Percentiles rank a stretch among this genome's conserved stretches.
Conservation (phyloP, 1,140 invertebrate species). For the Drosophila sproati region DNA sequence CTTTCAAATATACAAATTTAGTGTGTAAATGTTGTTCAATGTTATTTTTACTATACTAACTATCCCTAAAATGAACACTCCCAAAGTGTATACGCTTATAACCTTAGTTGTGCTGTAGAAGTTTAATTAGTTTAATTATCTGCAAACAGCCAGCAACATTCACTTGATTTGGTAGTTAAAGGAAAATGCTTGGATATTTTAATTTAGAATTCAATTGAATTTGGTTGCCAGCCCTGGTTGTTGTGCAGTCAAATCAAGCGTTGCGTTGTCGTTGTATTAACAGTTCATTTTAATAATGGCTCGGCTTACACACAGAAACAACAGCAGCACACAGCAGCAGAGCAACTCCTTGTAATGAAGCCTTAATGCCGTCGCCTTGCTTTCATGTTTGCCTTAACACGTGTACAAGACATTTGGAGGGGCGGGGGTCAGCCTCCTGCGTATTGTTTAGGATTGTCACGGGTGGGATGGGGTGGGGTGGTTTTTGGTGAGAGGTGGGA, state of each 20-base stretch:
- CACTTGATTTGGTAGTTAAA: not conserved
- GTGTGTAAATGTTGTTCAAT: too few relatives aligned
- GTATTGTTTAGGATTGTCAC: conserved; percentile 28
- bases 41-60: too few relatives aligned
- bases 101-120: too few relatives aligned
- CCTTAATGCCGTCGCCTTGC: conserved; percentile 62
- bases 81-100: too few relatives aligned
- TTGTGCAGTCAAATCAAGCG: conserved; percentile 53
- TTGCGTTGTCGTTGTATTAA: conserved; percentile 63
- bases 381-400: conserved; percentile 64
- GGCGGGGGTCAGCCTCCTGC: conserved; percentile 1
- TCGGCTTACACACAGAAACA: conserved; percentile 8
- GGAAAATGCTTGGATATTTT: not conserved
- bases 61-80: too few relatives aligned
- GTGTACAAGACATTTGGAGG: conserved; percentile 55
- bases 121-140: too few relatives aligned
- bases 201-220: conserved; percentile 49
- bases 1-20: too few relatives aligned
- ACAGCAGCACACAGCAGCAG: not conserved
- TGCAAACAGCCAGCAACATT: too few relatives aligned
- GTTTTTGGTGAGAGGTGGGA: not conserved
- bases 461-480: not conserved
- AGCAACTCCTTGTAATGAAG: conserved; percentile 69
- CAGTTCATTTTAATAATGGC: conserved; percentile 74
- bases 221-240: conserved; percentile 38